Base-by-base conservation (phyloP, 2,888 invertebrate species). In the Lamellibrachia columna region DNA sequence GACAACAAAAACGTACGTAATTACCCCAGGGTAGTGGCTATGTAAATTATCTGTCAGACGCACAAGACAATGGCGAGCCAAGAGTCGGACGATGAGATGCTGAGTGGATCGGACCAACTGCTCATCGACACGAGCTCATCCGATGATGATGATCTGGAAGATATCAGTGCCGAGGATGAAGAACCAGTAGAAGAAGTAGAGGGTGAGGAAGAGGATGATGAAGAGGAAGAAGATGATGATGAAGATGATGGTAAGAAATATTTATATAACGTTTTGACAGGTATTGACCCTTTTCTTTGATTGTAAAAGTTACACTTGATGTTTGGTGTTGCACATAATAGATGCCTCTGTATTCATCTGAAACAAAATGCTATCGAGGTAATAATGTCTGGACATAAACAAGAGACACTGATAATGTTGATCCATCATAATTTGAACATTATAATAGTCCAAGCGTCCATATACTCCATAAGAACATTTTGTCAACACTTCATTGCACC, bases 151-250 rank as follows among this genome's bases (percentile, higher is more conserved):
- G 93, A 90, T 58, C 53, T 28, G 28, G 15, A 92, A 9, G 75
- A 15, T 92, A 7, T 7, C 8, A 28, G 90, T 92, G n/a, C 91
- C 75, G 75, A 90, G 15, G 53, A 90, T 92, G 55, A 92, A 92
- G 7, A 28, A 6, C 40, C 40, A 11, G 11, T 15, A 28, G 52
- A 91, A 53, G 91, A 91, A 52, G 91, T 52, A 52, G 91, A 52
- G 11, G 53, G 15, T 28, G 91, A 91, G 52, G 94, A 92, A 52
- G 93, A 93, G 52, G 93, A 92, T 52, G 93, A 93, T 92, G 94
- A 93, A 2, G 95, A 95, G 91, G 94, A 94, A 53, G 75, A 75
- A 3, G 75, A 75, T 0, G 75, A 75, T 75, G 22, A 92, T 90
- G 52, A 91, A 91, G 53, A 91, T 91, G 91, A 91, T 52, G 52